Evolutionary conservation across 2,113 vertebrate genomes (phyloP), one percentile per base, ranked within the genome.

Genomic region (Ceyx margarethae): DNA sequence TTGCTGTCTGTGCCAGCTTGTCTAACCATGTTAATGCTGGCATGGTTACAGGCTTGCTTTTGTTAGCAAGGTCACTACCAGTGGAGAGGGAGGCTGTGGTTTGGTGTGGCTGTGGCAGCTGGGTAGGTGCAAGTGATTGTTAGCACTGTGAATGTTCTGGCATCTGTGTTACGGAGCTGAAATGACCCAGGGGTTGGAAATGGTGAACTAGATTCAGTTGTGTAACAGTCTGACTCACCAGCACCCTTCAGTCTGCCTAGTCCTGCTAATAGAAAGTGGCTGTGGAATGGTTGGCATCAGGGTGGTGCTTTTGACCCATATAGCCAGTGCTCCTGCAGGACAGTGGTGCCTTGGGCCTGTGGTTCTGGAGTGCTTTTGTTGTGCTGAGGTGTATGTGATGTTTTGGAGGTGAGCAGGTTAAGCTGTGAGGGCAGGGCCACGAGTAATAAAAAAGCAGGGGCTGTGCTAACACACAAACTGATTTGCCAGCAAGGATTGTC

Each of bases 101-200:
- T 60, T 67, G 42, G 9, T 64, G 35, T 46, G 65, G 61, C 48
- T 87, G 42, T 81, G 17, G 31, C 50, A 48, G 33, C 11, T 80
- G 78, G 22, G 22, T 67, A 71, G 74, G 31, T 53, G 45, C 33
- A 51, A 58, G 72, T 21, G 33, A 40, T 0, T 2, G 22, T 75
- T n/a, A 57, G 37, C 31, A 2, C 6, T 25, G 42, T 35, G 60
- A 61, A 6, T 45, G 3, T 85, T 72, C 42, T 79, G 79, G 33
- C 42, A 9, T 26, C 31, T 51, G 42, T 0, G 0, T 56, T 46
- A 48, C 2, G 1, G 61, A 21, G 46, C 56, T n/a, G 75, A 31
- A 57, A 66, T 48, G 77, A 58, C 57, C 12, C 31, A 3, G 58
- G 16, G 48, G 6, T 12, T 48, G 74, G 69, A 72, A 29, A 69